phyloP scores from a whole-genome alignment of 35 echinoderm and acorn worm species.

The Nesometra sesokonis region DNA sequence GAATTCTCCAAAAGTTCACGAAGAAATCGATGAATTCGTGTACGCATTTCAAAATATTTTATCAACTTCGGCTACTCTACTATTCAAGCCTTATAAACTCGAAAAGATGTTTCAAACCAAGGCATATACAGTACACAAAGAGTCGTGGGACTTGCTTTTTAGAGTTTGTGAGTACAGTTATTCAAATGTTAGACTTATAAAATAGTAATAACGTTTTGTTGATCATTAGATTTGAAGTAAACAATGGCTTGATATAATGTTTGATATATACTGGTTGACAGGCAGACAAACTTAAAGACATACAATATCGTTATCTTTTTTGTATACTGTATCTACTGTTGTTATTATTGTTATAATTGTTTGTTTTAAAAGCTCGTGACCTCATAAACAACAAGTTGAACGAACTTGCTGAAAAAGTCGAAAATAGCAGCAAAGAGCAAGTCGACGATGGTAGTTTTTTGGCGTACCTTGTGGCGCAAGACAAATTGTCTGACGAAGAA shows the following conservation, averaged over 20 bases:
- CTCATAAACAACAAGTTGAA: neutral
- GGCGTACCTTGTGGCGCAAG: conserved; percentile 15
- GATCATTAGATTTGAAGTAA: too few relatives aligned
- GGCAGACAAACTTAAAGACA: too few relatives aligned
- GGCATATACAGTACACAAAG: neutral
- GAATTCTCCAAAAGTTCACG: neutral
- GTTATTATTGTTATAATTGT: neutral
- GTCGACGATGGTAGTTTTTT: conserved; percentile 22
- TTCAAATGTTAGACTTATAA: too few relatives aligned
- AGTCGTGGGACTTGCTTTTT: conserved; percentile 5
- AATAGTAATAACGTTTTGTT: too few relatives aligned
- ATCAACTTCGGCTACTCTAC: neutral
- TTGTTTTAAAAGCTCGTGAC: neutral
- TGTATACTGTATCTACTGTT: too few relatives aligned
- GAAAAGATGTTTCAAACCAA: neutral
- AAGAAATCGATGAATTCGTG: conserved; percentile 10
- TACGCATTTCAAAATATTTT: neutral
- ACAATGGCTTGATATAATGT: too few relatives aligned
- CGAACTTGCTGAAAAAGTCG: neutral
- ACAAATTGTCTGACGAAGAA: conserved; percentile 5
- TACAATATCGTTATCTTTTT: too few relatives aligned
- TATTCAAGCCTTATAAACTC: neutral
- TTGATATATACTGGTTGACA: too few relatives aligned
- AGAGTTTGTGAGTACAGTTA: neutral
- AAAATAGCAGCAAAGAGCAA: neutral